Evolutionary conservation across 2,888 invertebrate species (phyloP), one percentile per base, ranked within the genome.

Genomic region (Ophion slaviceki): DNA sequence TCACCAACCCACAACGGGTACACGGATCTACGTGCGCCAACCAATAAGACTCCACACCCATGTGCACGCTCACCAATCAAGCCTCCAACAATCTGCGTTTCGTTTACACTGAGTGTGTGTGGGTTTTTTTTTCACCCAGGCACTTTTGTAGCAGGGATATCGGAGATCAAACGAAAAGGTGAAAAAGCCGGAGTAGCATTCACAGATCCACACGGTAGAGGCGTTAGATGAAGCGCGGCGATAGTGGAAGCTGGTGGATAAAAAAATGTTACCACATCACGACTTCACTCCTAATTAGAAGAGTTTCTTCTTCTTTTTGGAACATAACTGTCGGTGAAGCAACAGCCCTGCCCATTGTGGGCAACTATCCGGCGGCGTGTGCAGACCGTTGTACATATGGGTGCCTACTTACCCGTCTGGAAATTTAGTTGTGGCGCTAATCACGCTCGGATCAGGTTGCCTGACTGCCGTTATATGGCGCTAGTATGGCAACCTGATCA

Each of bases 221-320:
- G 53, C 53, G 14, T 5, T 17, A 53, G 53, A 53, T 53, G 5
- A 53, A 53, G 53, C 53, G 53, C 0, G 53, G 17, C 17, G 53
- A 53, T 53, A 53, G 17, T 14, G 17, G 17, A 17, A 53, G 53
- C 53, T 53, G 53, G 40, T 40, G 40, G 40, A 40, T 40, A 40
- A 53, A 17, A 47, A 53, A 53, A 53, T 17, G 17, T 53, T 53
- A 14, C 53, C 11, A 17, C 17, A 53, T 14, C 53, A 53, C 53
- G 53, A 85, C 81, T 85, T 72, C 62, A 76, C 67, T 85, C 71
- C 61, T 80, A 85, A 82, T 85, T 76, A 76, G 59, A 82, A 24
- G 10, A 24, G 24, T 53, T 53, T 53, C 53, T 53, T 53, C 53
- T 53, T 53, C 14, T 53, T 17, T 11, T 53, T 53, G 17, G 53